Evolutionary conservation across 2,888 invertebrate genomes (phyloP).

Genomic region (Bembecia ichneumoniformis): DNA sequence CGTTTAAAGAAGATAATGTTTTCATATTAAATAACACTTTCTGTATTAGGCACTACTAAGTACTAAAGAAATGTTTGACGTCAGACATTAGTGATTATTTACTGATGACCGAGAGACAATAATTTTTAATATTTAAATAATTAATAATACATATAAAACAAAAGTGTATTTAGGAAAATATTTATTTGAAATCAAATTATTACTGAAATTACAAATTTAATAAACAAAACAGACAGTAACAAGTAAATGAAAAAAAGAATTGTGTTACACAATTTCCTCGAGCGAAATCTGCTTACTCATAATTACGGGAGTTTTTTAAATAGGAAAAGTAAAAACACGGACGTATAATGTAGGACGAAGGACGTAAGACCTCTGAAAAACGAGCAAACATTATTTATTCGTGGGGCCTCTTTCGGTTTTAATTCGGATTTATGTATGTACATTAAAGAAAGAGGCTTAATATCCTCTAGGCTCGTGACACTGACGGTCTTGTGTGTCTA

Average conservation of each 20-base stretch:
- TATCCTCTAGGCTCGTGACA: slow-evolving; percentile 30
- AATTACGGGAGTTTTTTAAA: slow-evolving; percentile 57
- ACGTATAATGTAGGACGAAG: slow-evolving; percentile 44
- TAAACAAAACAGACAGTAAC: slow-evolving; percentile 13
- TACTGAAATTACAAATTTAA: too few species aligned
- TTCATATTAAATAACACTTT: too few species aligned
- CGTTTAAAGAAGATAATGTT: too few species aligned
- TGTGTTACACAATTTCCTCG: slow-evolving; percentile 23
- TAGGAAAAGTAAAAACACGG: slow-evolving; percentile 51
- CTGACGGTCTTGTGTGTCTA: slow-evolving; percentile 23
- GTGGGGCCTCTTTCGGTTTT: slow-evolving; percentile 53
- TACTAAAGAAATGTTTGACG: too few species aligned
- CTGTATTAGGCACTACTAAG: too few species aligned
- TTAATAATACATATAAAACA: not conserved
- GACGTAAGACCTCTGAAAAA: slow-evolving; percentile 65
- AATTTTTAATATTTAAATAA: not conserved
- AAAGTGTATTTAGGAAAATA: not conserved
- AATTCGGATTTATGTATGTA: slow-evolving; percentile 67
- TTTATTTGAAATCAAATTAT: too few species aligned
- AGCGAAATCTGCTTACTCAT: slow-evolving; percentile 47
- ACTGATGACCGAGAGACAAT: not conserved
- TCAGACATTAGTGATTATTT: too few species aligned
- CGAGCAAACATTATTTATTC: slow-evolving; percentile 60
- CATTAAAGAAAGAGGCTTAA: slow-evolving; percentile 58
- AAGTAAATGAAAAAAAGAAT: slow-evolving; percentile 19